Evolutionary conservation across 1,140 invertebrate species (phyloP).

Genomic region (Ectropis grisescens): DNA sequence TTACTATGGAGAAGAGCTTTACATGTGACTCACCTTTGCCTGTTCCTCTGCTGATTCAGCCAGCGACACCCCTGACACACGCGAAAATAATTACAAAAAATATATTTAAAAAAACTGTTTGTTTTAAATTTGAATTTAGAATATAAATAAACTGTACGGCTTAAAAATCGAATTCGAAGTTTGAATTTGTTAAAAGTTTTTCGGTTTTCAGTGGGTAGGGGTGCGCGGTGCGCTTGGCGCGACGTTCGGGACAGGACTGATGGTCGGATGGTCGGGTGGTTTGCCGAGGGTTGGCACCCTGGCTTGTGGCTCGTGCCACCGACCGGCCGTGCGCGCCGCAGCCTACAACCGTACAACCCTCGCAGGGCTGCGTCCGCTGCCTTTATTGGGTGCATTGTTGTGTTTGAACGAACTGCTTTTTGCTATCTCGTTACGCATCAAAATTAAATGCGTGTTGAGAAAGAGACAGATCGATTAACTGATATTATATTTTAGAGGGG

Average conservation of each 20-base stretch:
- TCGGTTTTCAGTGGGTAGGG: constrained; percentile 25
- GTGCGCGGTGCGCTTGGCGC: constrained; percentile 53
- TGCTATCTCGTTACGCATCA: too few species aligned
- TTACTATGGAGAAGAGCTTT: constrained; percentile 55
- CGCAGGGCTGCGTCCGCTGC: too few species aligned
- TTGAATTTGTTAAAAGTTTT: constrained; percentile 9
- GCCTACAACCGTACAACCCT: constrained; percentile 32
- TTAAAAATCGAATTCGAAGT: too few species aligned
- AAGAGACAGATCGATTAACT: too few species aligned
- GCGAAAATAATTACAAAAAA: constrained; percentile 5
- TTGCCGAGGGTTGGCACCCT: constrained; percentile 39
- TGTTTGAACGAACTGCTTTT: too few species aligned
- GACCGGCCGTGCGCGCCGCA: constrained; percentile 28
- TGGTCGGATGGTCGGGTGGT: constrained; percentile 10
- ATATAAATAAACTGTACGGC: too few species aligned
- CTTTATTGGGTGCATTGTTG: too few species aligned
- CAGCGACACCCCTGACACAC: constrained; percentile 34
- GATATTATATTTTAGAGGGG: too few species aligned
- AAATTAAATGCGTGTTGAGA: too few species aligned
- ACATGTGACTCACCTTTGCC: constrained; percentile 48
- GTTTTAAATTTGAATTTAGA: too few species aligned
- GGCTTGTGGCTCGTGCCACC: constrained; percentile 22
- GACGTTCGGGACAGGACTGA: constrained; percentile 51
- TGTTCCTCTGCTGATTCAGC: constrained; percentile 51
- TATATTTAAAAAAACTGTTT: too few species aligned